phyloP scores from a whole-genome alignment of 2,888 invertebrate genomes.

The Drosophila melanosoma region DNA sequence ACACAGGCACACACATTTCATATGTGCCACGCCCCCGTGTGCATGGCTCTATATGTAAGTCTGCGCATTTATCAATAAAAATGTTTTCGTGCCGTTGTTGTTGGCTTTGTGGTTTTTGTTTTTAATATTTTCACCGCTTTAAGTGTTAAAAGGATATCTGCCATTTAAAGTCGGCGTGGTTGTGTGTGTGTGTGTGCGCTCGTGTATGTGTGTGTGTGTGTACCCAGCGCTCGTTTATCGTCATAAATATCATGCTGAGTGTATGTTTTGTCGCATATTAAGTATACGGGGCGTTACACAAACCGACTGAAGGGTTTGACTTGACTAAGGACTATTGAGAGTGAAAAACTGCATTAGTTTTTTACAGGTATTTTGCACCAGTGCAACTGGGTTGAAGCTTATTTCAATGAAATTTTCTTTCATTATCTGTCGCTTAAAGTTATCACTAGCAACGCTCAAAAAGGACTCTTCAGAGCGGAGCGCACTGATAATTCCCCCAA shows the following conservation, averaged over 20 bases:
- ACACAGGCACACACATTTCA: background rate
- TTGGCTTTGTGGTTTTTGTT: slow-evolving; percentile 81
- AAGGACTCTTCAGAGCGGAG: slow-evolving; percentile 17
- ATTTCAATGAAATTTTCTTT: slow-evolving; percentile 34
- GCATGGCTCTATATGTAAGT: slow-evolving; percentile 53
- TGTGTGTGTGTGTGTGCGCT: slow-evolving; percentile 23
- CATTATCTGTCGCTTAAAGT: slow-evolving; percentile 53
- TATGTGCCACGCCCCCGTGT: slow-evolving; percentile 19
- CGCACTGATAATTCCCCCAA: background rate
- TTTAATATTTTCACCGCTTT: slow-evolving; percentile 79
- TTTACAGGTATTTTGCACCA: slow-evolving; percentile 12
- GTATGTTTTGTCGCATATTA: slow-evolving; percentile 56
- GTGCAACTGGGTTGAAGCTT: background rate
- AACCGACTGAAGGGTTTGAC: slow-evolving; percentile 44
- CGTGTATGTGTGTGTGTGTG: slow-evolving; percentile 16
- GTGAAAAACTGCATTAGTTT: slow-evolving; percentile 32
- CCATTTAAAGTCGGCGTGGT: slow-evolving; percentile 67
- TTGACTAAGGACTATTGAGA: slow-evolving; percentile 11
- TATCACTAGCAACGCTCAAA: background rate
- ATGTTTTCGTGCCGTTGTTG: slow-evolving; percentile 59
- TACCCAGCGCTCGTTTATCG: slow-evolving; percentile 59
- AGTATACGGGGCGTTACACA: slow-evolving; percentile 67
- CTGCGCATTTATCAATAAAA: slow-evolving; percentile 83
- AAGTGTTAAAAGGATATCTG: slow-evolving; percentile 82
- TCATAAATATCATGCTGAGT: slow-evolving; percentile 67